Base-by-base conservation (phyloP, 2,797 vertebrate species). In the Scleropages formosus region DNA sequence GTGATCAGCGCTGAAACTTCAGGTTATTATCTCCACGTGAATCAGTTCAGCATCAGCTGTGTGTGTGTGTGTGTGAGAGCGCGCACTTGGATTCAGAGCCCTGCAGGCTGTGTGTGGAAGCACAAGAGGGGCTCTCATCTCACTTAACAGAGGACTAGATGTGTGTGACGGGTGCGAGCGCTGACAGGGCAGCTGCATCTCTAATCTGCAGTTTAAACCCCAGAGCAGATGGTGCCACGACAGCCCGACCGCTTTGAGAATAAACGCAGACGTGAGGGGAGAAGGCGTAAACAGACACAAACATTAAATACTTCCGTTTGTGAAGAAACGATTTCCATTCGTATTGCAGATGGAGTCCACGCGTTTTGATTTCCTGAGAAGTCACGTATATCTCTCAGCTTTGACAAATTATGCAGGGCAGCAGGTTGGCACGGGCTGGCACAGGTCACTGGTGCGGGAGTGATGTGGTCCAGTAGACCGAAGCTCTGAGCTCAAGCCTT, bases 171-270 rank as follows among this genome's bases (percentile, higher is more conserved):
- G 51, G 39, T 63, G 31, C 64, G 75, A 66, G 78, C 82, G 73
- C 74, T 75, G 78, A 24, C 69, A 24, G 67, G 70, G 72, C 72
- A 80, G 66, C 46, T 26, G 44, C 15, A 75, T 73, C 61, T 67
- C 75, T 82, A 79, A 82, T 78, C 77, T 20, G 53, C 61, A 75
- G 74, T 78, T 81, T 80, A 15, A 78, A 64, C 27, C 64, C 74
- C 58, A 16, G 73, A 83, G 74, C 84, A 85, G 83, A 81, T 84
- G 80, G 80, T 77, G 80, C 53, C 63, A 59, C 58, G 60, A 78
- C n/a, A 72, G 78, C 72, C 58, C 66, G 59, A 44, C 26, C 6
- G 31, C 31, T 39, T 39, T 2, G 31, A 2, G 6, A 39, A 31
- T 39, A 6, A 39, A 39, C 31, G 39, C 31, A 39, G 39, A 39